Conservation (phyloP, 1,140 invertebrate species). For the Brachionus plicatilis region DNA sequence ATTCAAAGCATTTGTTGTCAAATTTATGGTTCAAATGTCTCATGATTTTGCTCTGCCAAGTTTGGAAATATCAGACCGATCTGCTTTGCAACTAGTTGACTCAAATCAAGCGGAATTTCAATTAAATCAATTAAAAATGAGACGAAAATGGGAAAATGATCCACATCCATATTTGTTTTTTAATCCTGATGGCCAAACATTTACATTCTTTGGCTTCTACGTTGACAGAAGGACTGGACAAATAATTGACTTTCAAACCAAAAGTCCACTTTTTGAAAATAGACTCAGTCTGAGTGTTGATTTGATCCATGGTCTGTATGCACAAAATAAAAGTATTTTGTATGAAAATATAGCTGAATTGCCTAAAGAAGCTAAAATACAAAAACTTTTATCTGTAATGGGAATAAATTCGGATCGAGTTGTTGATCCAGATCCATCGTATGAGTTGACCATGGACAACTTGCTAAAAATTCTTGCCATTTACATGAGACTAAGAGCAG, state of each 20-base stretch:
- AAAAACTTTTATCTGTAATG: background rate
- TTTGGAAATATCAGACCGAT: slow-evolving; percentile 22
- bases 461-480: slow-evolving; percentile 52
- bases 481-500: slow-evolving; percentile 48
- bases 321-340: slow-evolving; percentile 23
- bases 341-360: background rate
- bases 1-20: slow-evolving; percentile 13
- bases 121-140: slow-evolving; percentile 34
- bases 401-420: background rate
- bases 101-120: slow-evolving; percentile 4
- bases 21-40: slow-evolving; percentile 28
- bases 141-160: slow-evolving; percentile 29
- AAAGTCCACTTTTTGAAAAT: background rate
- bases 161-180: slow-evolving; percentile 38
- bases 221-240: background rate
- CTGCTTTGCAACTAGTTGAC: background rate
- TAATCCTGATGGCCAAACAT: slow-evolving; percentile 36
- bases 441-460: slow-evolving; percentile 51
- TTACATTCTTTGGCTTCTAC: slow-evolving; percentile 33
- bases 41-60: slow-evolving; percentile 26
- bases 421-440: slow-evolving; percentile 39
- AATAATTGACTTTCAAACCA: background rate
- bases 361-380: slow-evolving; percentile 28
- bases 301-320: background rate
- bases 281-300: background rate